phyloP scores from a whole-genome alignment of 2,797 vertebrate genomes.

The Hypotaenidia okinawae region DNA sequence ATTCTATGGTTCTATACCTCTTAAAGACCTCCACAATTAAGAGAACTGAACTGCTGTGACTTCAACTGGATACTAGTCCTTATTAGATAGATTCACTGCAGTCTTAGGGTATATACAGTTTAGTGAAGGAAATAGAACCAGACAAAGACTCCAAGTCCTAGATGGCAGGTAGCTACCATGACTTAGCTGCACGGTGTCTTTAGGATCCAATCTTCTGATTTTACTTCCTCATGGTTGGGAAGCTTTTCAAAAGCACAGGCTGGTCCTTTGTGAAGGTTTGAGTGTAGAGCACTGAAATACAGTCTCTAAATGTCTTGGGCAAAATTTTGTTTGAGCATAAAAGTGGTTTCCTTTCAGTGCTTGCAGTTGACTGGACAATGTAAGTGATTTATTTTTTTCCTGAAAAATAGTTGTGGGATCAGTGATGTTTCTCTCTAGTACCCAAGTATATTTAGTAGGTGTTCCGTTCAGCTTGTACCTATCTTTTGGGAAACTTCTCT shows the following conservation, averaged over 20 bases:
- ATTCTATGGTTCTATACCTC: not conserved
- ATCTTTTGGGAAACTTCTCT: not conserved
- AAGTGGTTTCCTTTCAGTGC: too few relatives aligned
- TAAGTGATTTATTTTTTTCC: too few relatives aligned
- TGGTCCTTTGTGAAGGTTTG: not conserved
- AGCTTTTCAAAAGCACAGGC: not conserved
- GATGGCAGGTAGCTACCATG: not conserved
- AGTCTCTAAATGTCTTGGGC: too few relatives aligned
- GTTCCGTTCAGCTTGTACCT: too few relatives aligned
- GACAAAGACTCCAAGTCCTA: not conserved
- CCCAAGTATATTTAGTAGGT: too few relatives aligned
- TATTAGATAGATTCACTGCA: not conserved
- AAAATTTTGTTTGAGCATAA: too few relatives aligned
- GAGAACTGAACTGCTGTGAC: not conserved
- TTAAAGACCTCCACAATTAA: not conserved
- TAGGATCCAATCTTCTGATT: not conserved
- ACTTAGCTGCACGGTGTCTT: not conserved
- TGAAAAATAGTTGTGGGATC: too few relatives aligned
- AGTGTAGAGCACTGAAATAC: not conserved
- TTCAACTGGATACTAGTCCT: not conserved
- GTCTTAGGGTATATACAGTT: not conserved
- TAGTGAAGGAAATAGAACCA: not conserved
- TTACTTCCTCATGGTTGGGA: not conserved
- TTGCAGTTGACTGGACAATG: too few relatives aligned
- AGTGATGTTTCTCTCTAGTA: too few relatives aligned